Conservation (phyloP, 2,888 invertebrate genomes). For the Cremastinae sp. region DNA sequence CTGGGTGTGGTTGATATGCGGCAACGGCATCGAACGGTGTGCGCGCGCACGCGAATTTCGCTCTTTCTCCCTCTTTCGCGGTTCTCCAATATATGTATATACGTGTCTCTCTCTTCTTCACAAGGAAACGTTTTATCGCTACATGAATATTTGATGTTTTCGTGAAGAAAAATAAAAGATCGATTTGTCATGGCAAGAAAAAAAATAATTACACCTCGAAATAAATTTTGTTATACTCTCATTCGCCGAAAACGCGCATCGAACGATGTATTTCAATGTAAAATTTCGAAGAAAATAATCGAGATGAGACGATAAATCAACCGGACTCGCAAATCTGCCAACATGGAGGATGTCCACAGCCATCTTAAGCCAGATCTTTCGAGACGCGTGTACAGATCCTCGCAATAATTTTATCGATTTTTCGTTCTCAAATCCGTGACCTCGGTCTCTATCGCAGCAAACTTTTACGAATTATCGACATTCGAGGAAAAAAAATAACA, state of each 20-base stretch:
- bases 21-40: constrained; percentile 76
- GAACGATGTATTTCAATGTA: too few species aligned
- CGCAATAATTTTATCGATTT: constrained; percentile 11
- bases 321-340: too few species aligned
- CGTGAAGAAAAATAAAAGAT: constrained; percentile 3
- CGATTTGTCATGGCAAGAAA: constrained; percentile 14
- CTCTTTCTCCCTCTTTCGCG: constrained; percentile 44
- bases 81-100: constrained; percentile 32
- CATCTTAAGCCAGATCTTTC: constrained; percentile 12
- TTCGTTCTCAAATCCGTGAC: constrained; percentile 27
- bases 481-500: not conserved
- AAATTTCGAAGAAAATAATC: too few species aligned
- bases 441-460: constrained; percentile 41
- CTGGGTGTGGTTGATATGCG: constrained; percentile 76
- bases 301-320: too few species aligned
- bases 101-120: constrained; percentile 22
- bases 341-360: constrained; percentile 6
- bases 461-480: constrained; percentile 43
- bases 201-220: too few species aligned
- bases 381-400: not conserved
- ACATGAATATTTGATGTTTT: not conserved
- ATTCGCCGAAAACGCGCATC: too few species aligned
- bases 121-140: constrained; percentile 44
- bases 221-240: too few species aligned
- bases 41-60: constrained; percentile 74